Evolutionary conservation across 2,888 invertebrate species (phyloP).

Genomic region (Hydroisotoma schaefferi): DNA sequence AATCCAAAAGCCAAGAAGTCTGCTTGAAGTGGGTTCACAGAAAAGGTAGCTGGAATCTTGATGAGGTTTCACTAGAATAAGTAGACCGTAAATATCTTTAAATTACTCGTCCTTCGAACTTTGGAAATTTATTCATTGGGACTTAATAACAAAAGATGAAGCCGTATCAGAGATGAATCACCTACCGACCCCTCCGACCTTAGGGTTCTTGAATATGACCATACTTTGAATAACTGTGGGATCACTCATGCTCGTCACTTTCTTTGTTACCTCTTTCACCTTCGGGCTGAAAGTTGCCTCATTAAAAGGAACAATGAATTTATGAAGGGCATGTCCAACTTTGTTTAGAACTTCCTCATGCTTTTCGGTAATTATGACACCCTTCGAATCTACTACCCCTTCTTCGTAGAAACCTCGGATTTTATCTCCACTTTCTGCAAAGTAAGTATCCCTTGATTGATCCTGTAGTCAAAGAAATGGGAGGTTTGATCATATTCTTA

Average conservation of each 20-base stretch:
- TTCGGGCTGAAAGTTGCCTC: slow-evolving; percentile 78
- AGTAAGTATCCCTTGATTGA: slow-evolving; percentile 68
- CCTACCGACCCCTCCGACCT: slow-evolving; percentile 82
- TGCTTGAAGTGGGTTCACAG: slow-evolving; percentile 69
- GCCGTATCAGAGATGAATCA: too few relatives aligned
- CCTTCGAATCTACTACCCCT: slow-evolving; percentile 70
- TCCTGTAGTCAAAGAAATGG: too few relatives aligned
- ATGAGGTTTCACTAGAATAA: slow-evolving; percentile 64
- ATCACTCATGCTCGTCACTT: slow-evolving; percentile 64
- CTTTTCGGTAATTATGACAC: slow-evolving; percentile 67
- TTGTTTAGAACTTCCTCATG: slow-evolving; percentile 66
- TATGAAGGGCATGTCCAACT: slow-evolving; percentile 86
- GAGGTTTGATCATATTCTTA: too few relatives aligned
- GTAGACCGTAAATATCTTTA: not conserved
- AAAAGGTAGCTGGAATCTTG: slow-evolving; percentile 86
- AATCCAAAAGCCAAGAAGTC: slow-evolving; percentile 88
- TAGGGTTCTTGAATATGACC: slow-evolving; percentile 96
- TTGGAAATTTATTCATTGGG: too few relatives aligned
- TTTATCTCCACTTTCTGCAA: slow-evolving; percentile 87
- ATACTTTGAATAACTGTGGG: slow-evolving; percentile 92
- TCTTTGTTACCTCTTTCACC: slow-evolving; percentile 70
- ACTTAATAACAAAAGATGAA: too few relatives aligned
- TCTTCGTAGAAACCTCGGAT: slow-evolving; percentile 88
- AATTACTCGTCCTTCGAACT: too few relatives aligned
- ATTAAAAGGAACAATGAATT: slow-evolving; percentile 73